Evolutionary conservation across 2,797 vertebrate species (phyloP).

Genomic region (Remorina albescens): DNA sequence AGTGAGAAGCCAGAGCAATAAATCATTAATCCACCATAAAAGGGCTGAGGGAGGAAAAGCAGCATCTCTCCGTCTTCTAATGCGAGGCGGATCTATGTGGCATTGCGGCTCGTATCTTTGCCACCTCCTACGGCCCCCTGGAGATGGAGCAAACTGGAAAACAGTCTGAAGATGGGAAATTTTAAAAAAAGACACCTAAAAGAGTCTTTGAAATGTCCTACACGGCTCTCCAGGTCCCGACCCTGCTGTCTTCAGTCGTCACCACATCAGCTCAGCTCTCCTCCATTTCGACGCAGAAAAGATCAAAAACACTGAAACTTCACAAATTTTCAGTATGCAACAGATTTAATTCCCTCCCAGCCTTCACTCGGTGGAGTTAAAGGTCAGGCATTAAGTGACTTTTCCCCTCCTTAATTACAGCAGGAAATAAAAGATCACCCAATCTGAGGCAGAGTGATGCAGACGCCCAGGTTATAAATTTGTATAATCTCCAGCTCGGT

Average conservation of each 20-base stretch:
- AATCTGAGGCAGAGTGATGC: constrained; percentile 46
- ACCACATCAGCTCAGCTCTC: neutral
- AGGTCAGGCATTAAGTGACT: constrained; percentile 66
- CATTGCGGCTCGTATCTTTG: neutral
- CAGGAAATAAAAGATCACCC: constrained; percentile 58
- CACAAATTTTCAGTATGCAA: constrained; percentile 62
- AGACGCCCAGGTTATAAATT: constrained; percentile 62
- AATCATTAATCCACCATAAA: constrained; percentile 71
- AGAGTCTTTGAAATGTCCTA: constrained; percentile 17
- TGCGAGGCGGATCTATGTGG: constrained; percentile 17
- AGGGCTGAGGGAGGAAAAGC: constrained; percentile 30
- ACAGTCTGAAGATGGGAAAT: neutral
- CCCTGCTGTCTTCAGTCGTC: constrained; percentile 36
- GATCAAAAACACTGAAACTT: constrained; percentile 9
- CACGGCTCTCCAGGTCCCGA: constrained; percentile 4
- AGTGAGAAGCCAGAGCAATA: constrained; percentile 48
- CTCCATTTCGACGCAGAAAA: neutral
- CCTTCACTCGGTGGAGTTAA: constrained; percentile 41
- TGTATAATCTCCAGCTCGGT: constrained; percentile 64
- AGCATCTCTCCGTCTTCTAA: constrained; percentile 31
- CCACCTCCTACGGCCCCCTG: constrained; percentile 18
- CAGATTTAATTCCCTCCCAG: constrained; percentile 37
- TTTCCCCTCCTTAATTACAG: constrained; percentile 64
- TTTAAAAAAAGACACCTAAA: constrained; percentile 11
- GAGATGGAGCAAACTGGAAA: constrained; percentile 2